Evolutionary conservation across 2,797 vertebrate species (phyloP), one percentile per base, ranked within the genome.

Genomic region (Scolopax rusticola): DNA sequence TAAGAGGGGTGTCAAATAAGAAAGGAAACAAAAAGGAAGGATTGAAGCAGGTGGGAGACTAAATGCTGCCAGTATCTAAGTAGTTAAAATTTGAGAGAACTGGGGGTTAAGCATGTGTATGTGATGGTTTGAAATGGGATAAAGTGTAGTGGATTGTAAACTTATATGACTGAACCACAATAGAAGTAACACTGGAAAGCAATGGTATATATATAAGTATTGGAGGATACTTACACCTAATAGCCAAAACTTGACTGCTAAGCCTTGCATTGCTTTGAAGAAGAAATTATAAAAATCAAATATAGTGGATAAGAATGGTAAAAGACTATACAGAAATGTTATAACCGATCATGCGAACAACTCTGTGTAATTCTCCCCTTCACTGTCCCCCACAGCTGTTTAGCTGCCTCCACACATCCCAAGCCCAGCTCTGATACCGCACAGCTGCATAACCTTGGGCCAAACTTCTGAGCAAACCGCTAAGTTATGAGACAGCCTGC

Each of bases 381-480:
- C 0, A 0, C 89, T 78, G 89, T 95, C 60, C 92, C 95, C 84
- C 95, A 96, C 93, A 95, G 93, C 89, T 97, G 89, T 90, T 94
- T 33, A 94, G 92, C 95, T 93, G 90, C 92, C 92, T 95, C 84
- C 81, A 87, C 25, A 1, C 67, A 84, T 85, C 89, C 77, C 89
- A 64, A 89, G 81, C 81, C 71, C 75, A 92, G 92, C 64, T 94
- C 95, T 96, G 96, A 97, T 96, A 97, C 71, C 87, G 92, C 92
- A 95, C 96, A 97, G 96, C 92, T 97, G 96, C 90, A 92, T 92
- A 96, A 97, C 96, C 96, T 97, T 97, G 96, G 96, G 92, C 95
- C 92, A 95, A 92, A 95, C 93, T 95, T 97, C 95, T 96, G 92
- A 96, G 92, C 89, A 87, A 96, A 96, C 84, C 5, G 21, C 89